Percentiles rank a stretch among this genome's conserved stretches.
Evolutionary conservation across 2,888 invertebrate species (phyloP).

Genomic region (Strigamia maritima): DNA sequence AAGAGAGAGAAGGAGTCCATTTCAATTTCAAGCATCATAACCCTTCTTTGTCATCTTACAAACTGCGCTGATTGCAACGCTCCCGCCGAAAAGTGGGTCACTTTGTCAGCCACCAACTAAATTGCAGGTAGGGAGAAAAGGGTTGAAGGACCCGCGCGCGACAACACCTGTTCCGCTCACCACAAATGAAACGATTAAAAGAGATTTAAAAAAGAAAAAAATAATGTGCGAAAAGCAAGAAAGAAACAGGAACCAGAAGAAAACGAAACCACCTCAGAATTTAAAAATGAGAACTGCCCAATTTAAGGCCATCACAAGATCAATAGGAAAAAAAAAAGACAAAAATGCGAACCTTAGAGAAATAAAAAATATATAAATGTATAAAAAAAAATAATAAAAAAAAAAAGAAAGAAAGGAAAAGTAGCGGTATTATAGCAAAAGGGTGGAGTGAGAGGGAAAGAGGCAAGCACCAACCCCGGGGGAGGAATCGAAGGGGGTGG

Average conservation of each 20-base stretch:
- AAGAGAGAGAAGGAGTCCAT: constrained; percentile 33
- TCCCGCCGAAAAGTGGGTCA: constrained; percentile 33
- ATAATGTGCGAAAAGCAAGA: constrained; percentile 19
- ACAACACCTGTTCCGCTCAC: constrained; percentile 3
- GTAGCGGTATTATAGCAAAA: constrained; percentile 6
- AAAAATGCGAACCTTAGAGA: neutral
- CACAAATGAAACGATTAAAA: constrained; percentile 19
- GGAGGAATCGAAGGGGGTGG: constrained; percentile 18
- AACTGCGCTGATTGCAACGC: constrained; percentile 35
- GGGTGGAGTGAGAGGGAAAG: constrained; percentile 1
- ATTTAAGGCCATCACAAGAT: constrained; percentile 39
- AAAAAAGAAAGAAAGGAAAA: neutral
- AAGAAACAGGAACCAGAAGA: constrained; percentile 2
- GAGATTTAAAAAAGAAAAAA: constrained; percentile 15
- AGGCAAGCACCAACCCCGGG: neutral
- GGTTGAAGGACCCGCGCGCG: constrained; percentile 24
- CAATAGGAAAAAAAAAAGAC: constrained; percentile 27
- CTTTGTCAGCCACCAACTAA: constrained; percentile 27
- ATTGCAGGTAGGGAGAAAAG: constrained; percentile 36
- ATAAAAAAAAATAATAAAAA: neutral
- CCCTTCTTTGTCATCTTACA: constrained; percentile 25
- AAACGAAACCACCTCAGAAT: constrained; percentile 22
- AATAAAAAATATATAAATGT: constrained; percentile 1
- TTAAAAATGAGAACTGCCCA: constrained; percentile 39
- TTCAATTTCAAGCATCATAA: constrained; percentile 37